Percentiles rank a stretch among this genome's conserved stretches.
phyloP scores from a whole-genome alignment of 1,140 invertebrate species.

The Saccostrea glomerata region DNA sequence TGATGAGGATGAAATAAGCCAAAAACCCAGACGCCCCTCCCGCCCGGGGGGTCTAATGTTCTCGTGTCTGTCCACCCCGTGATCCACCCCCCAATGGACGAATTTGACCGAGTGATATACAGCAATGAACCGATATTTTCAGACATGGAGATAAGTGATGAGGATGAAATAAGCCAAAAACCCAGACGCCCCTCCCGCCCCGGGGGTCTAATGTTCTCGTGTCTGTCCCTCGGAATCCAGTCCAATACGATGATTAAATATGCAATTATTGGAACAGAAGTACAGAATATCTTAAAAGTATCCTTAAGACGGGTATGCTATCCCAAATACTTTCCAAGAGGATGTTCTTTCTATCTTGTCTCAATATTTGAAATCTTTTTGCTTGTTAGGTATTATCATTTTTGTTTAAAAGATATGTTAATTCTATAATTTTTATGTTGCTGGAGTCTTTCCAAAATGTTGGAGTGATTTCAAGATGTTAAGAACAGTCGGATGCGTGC shows the following conservation, averaged over 20 bases:
- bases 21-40: background rate
- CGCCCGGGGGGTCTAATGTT: constrained; percentile 65
- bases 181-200: constrained; percentile 33
- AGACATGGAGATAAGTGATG: constrained; percentile 71
- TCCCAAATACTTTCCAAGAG: background rate
- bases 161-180: constrained; percentile 55
- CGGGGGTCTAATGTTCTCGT: constrained; percentile 68
- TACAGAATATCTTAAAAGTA: constrained; percentile 97
- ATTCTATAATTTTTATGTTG: background rate
- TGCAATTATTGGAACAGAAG: constrained; percentile 96
- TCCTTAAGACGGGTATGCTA: constrained; percentile 95
- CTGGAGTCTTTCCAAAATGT: background rate
- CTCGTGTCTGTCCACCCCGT: constrained; percentile 65
- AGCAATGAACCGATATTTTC: constrained; percentile 76
- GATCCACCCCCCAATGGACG: constrained; percentile 56
- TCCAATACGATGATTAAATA: constrained; percentile 99
- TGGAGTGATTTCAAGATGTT: background rate
- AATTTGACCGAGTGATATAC: constrained; percentile 75
- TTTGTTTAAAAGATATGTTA: background rate
- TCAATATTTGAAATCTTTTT: background rate
- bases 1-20: constrained; percentile 60
- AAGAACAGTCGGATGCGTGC: background rate
- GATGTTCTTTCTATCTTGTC: background rate
- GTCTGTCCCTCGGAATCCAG: constrained; percentile 82
- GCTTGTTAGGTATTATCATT: too few species aligned